Evolutionary conservation across 1,140 invertebrate species (phyloP), one percentile per base, ranked within the genome.

Genomic region (Calliphora vicina): DNA sequence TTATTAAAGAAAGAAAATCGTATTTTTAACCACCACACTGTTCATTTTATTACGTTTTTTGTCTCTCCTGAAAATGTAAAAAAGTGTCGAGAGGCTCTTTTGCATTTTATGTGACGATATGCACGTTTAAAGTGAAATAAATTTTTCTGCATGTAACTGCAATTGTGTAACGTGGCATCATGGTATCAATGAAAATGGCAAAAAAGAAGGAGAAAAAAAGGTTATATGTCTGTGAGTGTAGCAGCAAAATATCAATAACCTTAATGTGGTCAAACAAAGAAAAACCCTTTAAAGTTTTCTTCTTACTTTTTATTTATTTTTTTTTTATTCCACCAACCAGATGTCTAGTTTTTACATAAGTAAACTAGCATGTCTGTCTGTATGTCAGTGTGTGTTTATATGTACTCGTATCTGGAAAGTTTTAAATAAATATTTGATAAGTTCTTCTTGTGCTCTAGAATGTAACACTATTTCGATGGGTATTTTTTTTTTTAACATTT

Each of bases 401-500:
- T 67, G 61, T 23, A 9, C 3, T 2, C 25, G 61, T 67, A 67
- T 67, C n/a, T 23, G 61, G 3, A 20, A 67, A 67, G n/a, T 67
- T 67, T 67, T 67, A 23, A 67, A 67, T 67, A 67, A 67, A 67
- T 67, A 67, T 67, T 67, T 67, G 61, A 67, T 67, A 67, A 67
- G 61, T 67, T 67, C 61, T 23, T 23, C 20, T 50, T 50, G 35
- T 57, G 50, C 50, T n/a, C 15, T 23, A 67, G 23, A 67, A 12
- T 25, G 20, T 67, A 67, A 67, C n/a, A 67, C 61, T 67, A 67
- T 57, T 57, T 57, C 15, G 50, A n/a, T 57, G n/a, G 15, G 50
- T n/a, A n/a, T n/a, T n/a, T 17, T 15, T 57, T 57, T n/a, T 17
- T 57, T 57, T 15, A 13, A 57, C n/a, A 57, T 57, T n/a, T 57